These are phyloP conservation scores for Antheraea mylitta DNA, from an alignment of 1,140 invertebrate species.

Conservation along the genomic window DNA sequence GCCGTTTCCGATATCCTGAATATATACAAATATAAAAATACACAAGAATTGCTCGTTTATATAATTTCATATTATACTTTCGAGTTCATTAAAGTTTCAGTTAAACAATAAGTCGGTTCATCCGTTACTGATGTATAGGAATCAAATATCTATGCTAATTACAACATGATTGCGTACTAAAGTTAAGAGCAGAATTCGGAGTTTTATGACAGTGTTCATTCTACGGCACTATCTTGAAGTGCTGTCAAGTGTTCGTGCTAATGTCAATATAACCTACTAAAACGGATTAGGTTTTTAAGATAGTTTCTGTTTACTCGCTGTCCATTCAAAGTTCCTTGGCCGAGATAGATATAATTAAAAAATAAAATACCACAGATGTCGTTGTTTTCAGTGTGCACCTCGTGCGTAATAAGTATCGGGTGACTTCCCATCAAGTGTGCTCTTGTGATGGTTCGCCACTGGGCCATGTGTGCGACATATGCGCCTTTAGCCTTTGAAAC, in stretches of 20 bases:
- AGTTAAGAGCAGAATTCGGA: constrained; percentile 7
- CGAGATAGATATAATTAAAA: constrained; percentile 40
- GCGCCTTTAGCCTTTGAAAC: constrained; percentile 39
- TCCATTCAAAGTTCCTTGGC: constrained; percentile 44
- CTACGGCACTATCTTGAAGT: constrained; percentile 5
- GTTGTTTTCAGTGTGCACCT: constrained; percentile 38
- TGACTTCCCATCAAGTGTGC: constrained; percentile 54
- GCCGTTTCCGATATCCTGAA: too few relatives aligned
- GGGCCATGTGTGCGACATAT: constrained; percentile 70
- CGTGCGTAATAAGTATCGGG: constrained; percentile 41
- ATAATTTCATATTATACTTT: constrained; percentile 31
- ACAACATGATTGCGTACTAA: constrained; percentile 16
- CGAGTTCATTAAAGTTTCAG: constrained; percentile 20
- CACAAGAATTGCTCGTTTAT: too few relatives aligned
- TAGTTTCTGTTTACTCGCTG: constrained; percentile 23
- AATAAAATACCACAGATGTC: constrained; percentile 52
- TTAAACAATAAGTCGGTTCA: constrained; percentile 7
- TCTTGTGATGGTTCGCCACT: constrained; percentile 29
- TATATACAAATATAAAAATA: too few relatives aligned
- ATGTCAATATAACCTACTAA: constrained; percentile 26
- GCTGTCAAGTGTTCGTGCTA: constrained; percentile 3
- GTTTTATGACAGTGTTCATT: background rate
- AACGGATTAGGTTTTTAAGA: constrained; percentile 20
- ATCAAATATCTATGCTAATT: constrained; percentile 50
- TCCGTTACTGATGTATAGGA: constrained; percentile 34